phyloP scores from a whole-genome alignment of 1,140 invertebrate species.

The Lasioglossum albipes region DNA sequence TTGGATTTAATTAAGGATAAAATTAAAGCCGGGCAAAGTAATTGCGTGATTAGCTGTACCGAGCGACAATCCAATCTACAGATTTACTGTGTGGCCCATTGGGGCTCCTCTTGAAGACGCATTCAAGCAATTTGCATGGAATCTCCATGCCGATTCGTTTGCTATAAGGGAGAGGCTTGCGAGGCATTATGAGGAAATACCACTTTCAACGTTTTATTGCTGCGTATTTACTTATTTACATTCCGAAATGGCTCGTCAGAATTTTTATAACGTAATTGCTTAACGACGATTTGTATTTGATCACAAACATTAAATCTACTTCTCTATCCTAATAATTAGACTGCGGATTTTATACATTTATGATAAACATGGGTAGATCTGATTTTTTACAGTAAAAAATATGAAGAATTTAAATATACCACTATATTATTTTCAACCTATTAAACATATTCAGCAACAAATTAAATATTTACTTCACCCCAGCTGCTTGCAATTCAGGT shows the following conservation, averaged over 20 bases:
- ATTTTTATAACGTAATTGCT: neutral
- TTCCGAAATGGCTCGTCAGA: neutral
- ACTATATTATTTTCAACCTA: too few relatives aligned
- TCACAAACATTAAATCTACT: neutral
- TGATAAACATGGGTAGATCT: too few relatives aligned
- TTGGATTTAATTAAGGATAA: conserved; percentile 77
- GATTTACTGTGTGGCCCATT: conserved; percentile 69
- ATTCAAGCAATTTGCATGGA: conserved; percentile 73
- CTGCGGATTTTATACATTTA: too few relatives aligned
- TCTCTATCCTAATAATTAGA: too few relatives aligned
- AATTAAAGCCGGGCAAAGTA: conserved; percentile 71
- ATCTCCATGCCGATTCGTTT: conserved; percentile 68
- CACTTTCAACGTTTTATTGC: neutral
- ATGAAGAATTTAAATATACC: too few relatives aligned
- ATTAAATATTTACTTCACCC: too few relatives aligned
- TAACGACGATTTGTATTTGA: neutral
- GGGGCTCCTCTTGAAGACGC: conserved; percentile 67
- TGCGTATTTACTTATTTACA: neutral
- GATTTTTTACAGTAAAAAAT: too few relatives aligned
- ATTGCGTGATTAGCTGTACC: conserved; percentile 72
- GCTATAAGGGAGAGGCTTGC: conserved; percentile 40
- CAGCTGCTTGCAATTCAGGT: too few relatives aligned
- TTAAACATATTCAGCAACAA: too few relatives aligned
- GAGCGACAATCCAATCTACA: conserved; percentile 71
- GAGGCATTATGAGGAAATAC: neutral